A percentile compares a stretch with the other conserved stretches of the same genome.
Evolutionary conservation across 2,888 invertebrate species (phyloP).

Genomic region (Amblyteles armatorius): DNA sequence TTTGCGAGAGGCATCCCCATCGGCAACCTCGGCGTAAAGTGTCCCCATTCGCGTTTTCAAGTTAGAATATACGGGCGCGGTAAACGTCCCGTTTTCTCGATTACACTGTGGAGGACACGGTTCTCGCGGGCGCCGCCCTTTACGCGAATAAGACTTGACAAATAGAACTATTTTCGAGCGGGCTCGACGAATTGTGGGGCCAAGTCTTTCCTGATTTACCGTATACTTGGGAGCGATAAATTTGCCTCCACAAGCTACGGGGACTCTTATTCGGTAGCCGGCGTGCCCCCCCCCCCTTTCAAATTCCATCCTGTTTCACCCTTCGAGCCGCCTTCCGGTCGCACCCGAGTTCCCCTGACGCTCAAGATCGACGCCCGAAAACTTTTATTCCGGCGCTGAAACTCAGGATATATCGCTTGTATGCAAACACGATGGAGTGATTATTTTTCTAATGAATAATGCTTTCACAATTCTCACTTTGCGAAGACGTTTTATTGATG

Average conservation of each 20-base stretch:
- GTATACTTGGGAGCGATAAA: slow-evolving; percentile 66
- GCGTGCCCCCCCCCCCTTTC: background rate
- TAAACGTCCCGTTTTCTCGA: slow-evolving; percentile 51
- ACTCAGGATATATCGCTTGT: background rate
- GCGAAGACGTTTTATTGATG: background rate
- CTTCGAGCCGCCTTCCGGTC: slow-evolving; percentile 25
- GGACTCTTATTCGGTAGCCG: slow-evolving; percentile 54
- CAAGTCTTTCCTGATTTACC: slow-evolving; percentile 62
- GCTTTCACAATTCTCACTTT: background rate
- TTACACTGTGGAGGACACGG: slow-evolving; percentile 45
- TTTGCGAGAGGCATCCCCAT: background rate
- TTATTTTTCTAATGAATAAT: slow-evolving; percentile 15
- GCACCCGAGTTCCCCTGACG: slow-evolving; percentile 11
- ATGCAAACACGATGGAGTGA: background rate
- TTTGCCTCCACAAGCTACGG: slow-evolving; percentile 49
- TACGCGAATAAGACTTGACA: slow-evolving; percentile 62
- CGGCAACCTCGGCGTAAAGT: slow-evolving; percentile 18
- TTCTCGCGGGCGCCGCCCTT: slow-evolving; percentile 21
- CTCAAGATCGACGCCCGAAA: slow-evolving; percentile 28
- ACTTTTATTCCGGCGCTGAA: background rate
- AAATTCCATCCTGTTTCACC: slow-evolving; percentile 11
- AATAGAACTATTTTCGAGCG: slow-evolving; percentile 67
- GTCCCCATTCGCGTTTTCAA: slow-evolving; percentile 28
- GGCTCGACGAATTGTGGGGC: slow-evolving; percentile 61
- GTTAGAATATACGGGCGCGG: slow-evolving; percentile 36